A percentile compares a stretch with the other conserved stretches of the same genome.
Evolutionary conservation across 1,140 invertebrate genomes (phyloP).

Genomic region (honey bee (Apis mellifera)): Amel_HAv3.1 CM009934.2:10915501-10916000

Average conservation of each 20-base stretch:
- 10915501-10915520: background rate
- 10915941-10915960: conserved; percentile 46
- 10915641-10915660: conserved; percentile 76
- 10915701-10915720: conserved; percentile 67
- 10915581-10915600: conserved; percentile 74
- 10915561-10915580: conserved; percentile 68
- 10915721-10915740: conserved; percentile 77
- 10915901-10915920: background rate
- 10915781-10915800: conserved; percentile 69
- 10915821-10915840: no score
- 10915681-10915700: conserved; percentile 46
- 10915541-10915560: conserved; percentile 39
- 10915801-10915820: conserved; percentile 22
- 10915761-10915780: conserved; percentile 66
- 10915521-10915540: conserved; percentile 15
- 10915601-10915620: conserved; percentile 71
- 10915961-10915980: conserved; percentile 14
- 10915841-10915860: no score
- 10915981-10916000: background rate
- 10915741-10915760: conserved; percentile 71
- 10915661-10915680: conserved; percentile 59
- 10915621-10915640: conserved; percentile 75
- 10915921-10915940: background rate
- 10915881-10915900: background rate
- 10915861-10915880: no score